Conservation (phyloP, 2,797 vertebrate species). For the Gallirallus australis region DNA sequence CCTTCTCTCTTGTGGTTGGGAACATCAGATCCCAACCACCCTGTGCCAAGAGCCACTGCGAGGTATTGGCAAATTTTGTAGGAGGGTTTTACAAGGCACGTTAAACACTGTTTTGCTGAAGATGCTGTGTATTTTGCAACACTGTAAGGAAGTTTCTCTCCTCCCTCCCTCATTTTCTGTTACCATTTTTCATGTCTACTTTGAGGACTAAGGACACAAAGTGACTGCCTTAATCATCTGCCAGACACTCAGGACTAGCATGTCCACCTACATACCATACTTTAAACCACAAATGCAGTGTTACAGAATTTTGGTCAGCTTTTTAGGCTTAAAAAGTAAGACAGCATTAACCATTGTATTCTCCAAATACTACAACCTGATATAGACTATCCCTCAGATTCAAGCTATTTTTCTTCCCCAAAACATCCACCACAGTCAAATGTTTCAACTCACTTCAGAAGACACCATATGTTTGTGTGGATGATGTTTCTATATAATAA, state of each 20-base stretch:
- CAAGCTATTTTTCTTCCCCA: constrained; percentile 25
- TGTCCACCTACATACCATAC: neutral
- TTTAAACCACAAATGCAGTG: neutral
- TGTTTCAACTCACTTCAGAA: constrained; percentile 7
- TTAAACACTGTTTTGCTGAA: neutral
- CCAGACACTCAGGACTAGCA: neutral
- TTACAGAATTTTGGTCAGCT: neutral
- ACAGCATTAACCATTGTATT: neutral
- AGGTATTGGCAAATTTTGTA: fast-evolving
- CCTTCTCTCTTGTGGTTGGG: neutral
- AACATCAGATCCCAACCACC: fast-evolving
- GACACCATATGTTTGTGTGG: neutral
- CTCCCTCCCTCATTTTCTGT: neutral
- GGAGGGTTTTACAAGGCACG: neutral
- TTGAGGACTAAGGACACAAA: neutral
- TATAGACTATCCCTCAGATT: neutral
- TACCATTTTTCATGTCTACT: neutral
- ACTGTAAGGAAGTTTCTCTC: neutral
- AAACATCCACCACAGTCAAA: neutral
- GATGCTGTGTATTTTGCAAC: neutral
- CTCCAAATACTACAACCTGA: constrained; percentile 27
- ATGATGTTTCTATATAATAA: neutral
- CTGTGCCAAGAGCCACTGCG: fast-evolving
- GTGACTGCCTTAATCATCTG: neutral
- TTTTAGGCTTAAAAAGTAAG: neutral